Conservation (phyloP, 2,888 invertebrate species). For the Ligdia adustata region DNA sequence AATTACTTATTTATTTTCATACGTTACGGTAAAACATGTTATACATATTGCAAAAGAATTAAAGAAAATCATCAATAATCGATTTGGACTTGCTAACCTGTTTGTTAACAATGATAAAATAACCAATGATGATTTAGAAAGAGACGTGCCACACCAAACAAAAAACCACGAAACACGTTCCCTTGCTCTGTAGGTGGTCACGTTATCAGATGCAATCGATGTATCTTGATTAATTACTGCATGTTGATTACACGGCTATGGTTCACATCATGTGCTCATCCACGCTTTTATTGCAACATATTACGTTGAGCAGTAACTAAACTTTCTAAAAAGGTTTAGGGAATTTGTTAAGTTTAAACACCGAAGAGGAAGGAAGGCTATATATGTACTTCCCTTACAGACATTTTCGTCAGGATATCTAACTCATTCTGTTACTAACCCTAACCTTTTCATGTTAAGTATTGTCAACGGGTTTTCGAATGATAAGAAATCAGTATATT, state of each 20-base stretch:
- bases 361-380: too few relatives aligned
- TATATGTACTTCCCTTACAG: too few relatives aligned
- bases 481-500: too few relatives aligned
- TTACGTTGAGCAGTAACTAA: conserved; percentile 26
- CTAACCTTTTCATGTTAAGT: too few relatives aligned
- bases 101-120: neutral
- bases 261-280: conserved; percentile 48
- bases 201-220: conserved; percentile 55
- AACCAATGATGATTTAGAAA: conserved; percentile 9
- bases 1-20: too few relatives aligned
- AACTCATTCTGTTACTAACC: too few relatives aligned
- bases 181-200: conserved; percentile 60
- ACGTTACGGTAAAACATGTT: too few relatives aligned
- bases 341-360: too few relatives aligned
- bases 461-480: too few relatives aligned
- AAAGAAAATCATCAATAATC: neutral
- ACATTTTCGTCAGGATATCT: too few relatives aligned
- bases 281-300: conserved; percentile 42
- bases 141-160: conserved; percentile 13
- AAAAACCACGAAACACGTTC: conserved; percentile 25
- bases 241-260: conserved; percentile 56
- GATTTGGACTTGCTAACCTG: neutral
- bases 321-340: too few relatives aligned
- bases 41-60: too few relatives aligned
- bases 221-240: conserved; percentile 66